Conservation (phyloP, 2,113 vertebrate species). For the Turdus rufiventris region DNA sequence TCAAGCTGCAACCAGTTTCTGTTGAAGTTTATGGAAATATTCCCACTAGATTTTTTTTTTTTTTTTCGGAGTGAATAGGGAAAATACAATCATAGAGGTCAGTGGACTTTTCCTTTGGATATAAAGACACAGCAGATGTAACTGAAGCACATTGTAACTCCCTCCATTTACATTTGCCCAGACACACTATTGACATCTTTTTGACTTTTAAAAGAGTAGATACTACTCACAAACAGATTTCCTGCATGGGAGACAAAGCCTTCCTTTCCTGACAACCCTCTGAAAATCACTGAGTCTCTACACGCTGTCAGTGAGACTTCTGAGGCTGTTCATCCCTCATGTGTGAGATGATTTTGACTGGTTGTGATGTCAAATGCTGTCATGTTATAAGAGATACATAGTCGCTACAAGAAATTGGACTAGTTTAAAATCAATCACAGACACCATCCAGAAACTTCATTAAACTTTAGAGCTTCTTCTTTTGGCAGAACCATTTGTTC, state of each 20-base stretch:
- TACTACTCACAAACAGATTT: background rate
- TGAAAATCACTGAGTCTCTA: background rate
- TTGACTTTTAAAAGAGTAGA: background rate
- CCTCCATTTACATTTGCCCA: background rate
- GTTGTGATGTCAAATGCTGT: background rate
- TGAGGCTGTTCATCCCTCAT: background rate
- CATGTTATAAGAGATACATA: background rate
- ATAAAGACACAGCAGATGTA: background rate
- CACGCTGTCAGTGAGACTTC: background rate
- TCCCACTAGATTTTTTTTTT: rapidly evolving
- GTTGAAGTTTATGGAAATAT: background rate
- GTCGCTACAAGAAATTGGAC: background rate
- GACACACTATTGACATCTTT: background rate
- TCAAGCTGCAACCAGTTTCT: background rate
- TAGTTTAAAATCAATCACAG: conserved; percentile 23
- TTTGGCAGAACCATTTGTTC: conserved; percentile 23
- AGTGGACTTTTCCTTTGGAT: background rate
- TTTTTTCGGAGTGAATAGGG: too few species aligned
- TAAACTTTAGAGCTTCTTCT: background rate
- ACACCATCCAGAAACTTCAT: conserved; percentile 16
- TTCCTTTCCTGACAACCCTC: background rate
- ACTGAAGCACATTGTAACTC: background rate
- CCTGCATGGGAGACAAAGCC: background rate
- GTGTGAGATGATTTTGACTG: background rate
- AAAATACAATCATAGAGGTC: background rate